Base-by-base conservation (phyloP, 2,888 invertebrate genomes). In the Eurytoma adleriae region DNA sequence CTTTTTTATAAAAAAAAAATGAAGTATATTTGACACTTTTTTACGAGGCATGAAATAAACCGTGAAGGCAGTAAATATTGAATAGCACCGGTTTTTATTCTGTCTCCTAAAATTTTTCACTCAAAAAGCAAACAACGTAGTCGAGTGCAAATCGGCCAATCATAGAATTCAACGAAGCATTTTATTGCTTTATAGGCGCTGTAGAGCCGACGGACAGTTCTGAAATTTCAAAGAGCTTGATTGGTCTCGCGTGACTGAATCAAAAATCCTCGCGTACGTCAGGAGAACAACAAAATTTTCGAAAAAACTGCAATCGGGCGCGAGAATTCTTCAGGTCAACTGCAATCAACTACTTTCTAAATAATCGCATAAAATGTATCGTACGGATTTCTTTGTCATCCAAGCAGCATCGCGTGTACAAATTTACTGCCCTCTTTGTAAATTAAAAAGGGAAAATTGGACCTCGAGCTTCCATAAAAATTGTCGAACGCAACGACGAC, bases 161-260 rank as follows among this genome's bases (percentile, higher is more conserved):
- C 82, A 76, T 54, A 73, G 81, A 80, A 83, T 81, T 84, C 84
- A 80, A 85, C 84, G 84, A 83, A 78, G 83, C 84, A 83, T 85
- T 89, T 90, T 87, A 89, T 89, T 90, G 89, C 89, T 90, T 90
- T 89, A 90, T 89, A 86, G 86, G 82, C 82, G 85, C 77, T 84
- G 83, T 88, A 88, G 89, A 90, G 79, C 85, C 85, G 87, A 85
- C 87, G 84, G 83, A 83, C 86, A 88, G 89, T 89, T 89, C 87
- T 50, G 70, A 88, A 87, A 87, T 40, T 71, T 67, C 57, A 12
- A 18, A 54, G 59, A 67, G 68, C 52, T 59, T 79, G 68, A 78
- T 78, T 67, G 59, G 72, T 67, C 54, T 67, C 40, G 68, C 52
- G 50, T 56, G 56, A 62, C 52, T 20, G 67, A 77, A 40, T 24